These are phyloP conservation scores for Diadegma fenestrale DNA, from an alignment of 2,888 invertebrate genomes.

Conservation along the genomic window DNA sequence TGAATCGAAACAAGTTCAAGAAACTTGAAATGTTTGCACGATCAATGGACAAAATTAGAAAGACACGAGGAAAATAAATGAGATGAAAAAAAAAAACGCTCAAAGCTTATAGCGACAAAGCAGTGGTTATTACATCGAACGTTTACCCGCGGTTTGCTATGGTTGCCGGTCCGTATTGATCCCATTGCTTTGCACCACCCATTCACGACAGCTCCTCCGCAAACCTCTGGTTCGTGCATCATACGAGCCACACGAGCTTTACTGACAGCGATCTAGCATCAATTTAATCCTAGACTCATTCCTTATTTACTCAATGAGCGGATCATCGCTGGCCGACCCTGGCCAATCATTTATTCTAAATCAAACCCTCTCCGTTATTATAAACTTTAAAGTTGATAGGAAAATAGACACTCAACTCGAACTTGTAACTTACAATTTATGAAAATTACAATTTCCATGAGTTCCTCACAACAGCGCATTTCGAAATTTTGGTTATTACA, in stretches of 20 bases:
- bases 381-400: neutral
- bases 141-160: conserved; percentile 62
- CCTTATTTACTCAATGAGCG: conserved; percentile 60
- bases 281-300: conserved; percentile 46
- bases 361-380: conserved; percentile 48
- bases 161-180: conserved; percentile 72
- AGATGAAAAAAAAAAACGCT: conserved; percentile 21
- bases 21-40: neutral
- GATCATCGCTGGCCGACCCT: conserved; percentile 51
- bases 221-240: conserved; percentile 40
- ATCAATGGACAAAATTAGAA: neutral
- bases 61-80: conserved; percentile 2
- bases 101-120: conserved; percentile 12
- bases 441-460: no score
- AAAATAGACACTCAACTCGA: neutral
- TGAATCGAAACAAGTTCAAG: neutral
- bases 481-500: no score
- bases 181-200: conserved; percentile 68
- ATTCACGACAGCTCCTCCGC: conserved; percentile 46
- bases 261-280: conserved; percentile 6
- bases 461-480: no score
- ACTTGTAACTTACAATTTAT: no score
- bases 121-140: conserved; percentile 60
- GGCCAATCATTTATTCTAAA: conserved; percentile 50
- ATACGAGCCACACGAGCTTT: conserved; percentile 21